Conservation (phyloP, 2,113 vertebrate genomes). For the Oenanthe melanoleuca region DNA sequence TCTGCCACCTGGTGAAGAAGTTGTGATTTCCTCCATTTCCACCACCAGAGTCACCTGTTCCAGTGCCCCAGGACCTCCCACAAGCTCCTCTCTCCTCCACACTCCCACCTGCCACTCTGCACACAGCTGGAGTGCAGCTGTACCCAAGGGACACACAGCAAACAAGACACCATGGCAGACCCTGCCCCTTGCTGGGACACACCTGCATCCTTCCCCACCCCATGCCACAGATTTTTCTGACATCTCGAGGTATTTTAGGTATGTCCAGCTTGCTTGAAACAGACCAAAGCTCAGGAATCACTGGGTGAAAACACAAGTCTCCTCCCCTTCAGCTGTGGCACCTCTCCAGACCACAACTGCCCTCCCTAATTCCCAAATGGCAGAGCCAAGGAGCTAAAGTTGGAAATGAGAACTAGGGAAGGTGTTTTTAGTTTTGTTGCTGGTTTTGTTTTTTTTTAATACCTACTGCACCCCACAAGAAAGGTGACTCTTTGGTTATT, state of each 20-base stretch:
- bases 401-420: neutral
- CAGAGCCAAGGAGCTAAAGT: neutral
- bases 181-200: neutral
- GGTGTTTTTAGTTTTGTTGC: neutral
- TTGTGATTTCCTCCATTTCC: neutral
- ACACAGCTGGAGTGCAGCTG: neutral
- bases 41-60: neutral
- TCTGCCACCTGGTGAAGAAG: neutral
- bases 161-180: neutral
- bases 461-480: neutral
- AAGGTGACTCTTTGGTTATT: neutral
- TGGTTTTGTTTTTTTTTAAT: neutral
- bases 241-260: neutral
- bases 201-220: rapidly evolving
- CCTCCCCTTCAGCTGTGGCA: neutral
- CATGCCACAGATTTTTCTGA: neutral
- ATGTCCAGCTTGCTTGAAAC: neutral
- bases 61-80: neutral
- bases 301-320: neutral
- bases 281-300: neutral
- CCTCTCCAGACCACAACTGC: neutral
- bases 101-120: neutral
- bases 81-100: rapidly evolving
- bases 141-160: neutral
- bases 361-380: neutral